Base-by-base conservation (phyloP, 2,888 invertebrate species). In the Meiosimyza decipiens region DNA sequence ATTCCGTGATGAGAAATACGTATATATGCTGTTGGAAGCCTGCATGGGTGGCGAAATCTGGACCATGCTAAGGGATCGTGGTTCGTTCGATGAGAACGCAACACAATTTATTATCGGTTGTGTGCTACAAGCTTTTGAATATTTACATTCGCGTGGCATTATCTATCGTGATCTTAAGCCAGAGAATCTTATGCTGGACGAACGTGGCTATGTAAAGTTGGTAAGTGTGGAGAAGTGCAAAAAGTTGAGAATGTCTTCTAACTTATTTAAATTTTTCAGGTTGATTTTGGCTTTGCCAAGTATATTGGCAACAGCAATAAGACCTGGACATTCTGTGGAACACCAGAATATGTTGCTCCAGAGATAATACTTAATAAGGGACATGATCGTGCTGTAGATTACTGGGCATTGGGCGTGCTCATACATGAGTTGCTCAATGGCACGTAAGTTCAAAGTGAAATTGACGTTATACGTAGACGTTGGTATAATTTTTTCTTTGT, bases 311-410 rank as follows among this genome's bases (percentile, higher is more conserved):
- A 91, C 1, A 93, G 94, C 71, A 90, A 91, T 74, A 96, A 96
- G 86, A 97, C 97, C 0, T 97, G 95, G 93, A 97, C 97, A 1
- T 98, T 98, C 86, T 97, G 97, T 77, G 98, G 98, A n/a, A 98
- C 97, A 0, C 97, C 97, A 0, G 96, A 97, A 84, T 95, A 95
- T 82, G 94, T 95, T 6, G 94, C 95, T 0, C 95, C 95, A 0
- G 95, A 98, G 88, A 95, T 98, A 76, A 96, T 98, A 70, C 89
- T 97, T 15, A 96, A 96, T 87, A 87, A 90, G 88, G 91, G 91
- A 0, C 91, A 91, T 78, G 91, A 91, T 79, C 92, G 94, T 77
- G 94, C 96, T 0, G 97, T 96, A 1, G 98, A 98, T 88, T 97
- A 96, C 86, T 98, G 98, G 98, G 95, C 97, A 0, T 89, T 97